Base-by-base conservation (phyloP, 1,140 invertebrate genomes). In the Coptotermes formosanus region DNA sequence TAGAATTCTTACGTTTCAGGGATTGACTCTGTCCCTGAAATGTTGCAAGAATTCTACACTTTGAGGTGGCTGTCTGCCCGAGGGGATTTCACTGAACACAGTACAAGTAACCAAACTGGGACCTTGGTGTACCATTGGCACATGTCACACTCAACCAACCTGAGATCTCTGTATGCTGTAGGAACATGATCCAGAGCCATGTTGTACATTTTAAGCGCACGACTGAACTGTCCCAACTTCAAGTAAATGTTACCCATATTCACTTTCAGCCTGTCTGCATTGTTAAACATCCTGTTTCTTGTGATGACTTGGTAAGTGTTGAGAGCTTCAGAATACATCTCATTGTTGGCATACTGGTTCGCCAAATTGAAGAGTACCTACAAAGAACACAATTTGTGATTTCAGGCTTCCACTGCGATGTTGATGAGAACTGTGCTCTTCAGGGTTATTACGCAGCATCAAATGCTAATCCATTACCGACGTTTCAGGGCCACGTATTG, bases 211-310 rank as follows among this genome's bases (percentile, higher is more conserved):
- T 99, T 99, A 82, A 99, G 95, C 11, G 99, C 98, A 92, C 99
- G 98, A 30, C 95, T 94, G 89, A 96, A 97, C 89, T 99, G 97
- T 52, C 97, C 97, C 93, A 98, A 96, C 91, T 97, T 96, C 88
- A 97, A 98, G 91, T 99, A 98, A 90, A 99, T 98, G 90, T 99
- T 99, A 4, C 98, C 99, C 95, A 99, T 99, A 89, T 99, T 99
- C 0, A 99, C 95, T 92, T 98, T 98, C 0, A 99, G 91, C 87
- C 98, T 94, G 89, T 97, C 96, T 81, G 95, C 95, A 89, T 97
- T 97, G n/a, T 93, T 94, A 89, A 97, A 97, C 91, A 96, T 94
- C 89, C 95, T 94, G 89, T 98, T 98, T 89, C 96, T 95, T 3
- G 95, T 96, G 87, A 97, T 96, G 43, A 96, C 94, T 90, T 98